Evolutionary conservation across 2,888 invertebrate species (phyloP), one percentile per base, ranked within the genome.

Genomic region (Synergus umbraculus): DNA sequence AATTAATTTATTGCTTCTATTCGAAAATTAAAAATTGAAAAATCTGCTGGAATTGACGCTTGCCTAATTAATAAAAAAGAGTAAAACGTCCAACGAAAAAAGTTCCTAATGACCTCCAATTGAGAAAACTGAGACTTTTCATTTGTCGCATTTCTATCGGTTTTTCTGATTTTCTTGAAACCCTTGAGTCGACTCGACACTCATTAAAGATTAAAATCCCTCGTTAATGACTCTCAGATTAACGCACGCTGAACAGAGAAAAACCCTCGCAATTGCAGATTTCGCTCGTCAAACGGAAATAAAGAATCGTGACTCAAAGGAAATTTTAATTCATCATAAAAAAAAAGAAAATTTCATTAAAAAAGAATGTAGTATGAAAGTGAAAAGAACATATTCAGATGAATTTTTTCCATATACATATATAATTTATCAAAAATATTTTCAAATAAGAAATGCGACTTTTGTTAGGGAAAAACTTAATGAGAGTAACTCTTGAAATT

Each of bases 171-270:
- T 69, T 49, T 54, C 73, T 54, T 37, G 54, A 49, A 37, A 73
- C 54, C n/a, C 54, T 73, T 12, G 10, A 54, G 41, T 5, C 37
- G 54, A 73, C 54, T 73, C 73, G 73, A 73, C 73, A 73, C 54
- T 73, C 73, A 81, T 83, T 83, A 82, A 82, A 79, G 84, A 84
- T 84, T 82, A 80, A 84, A 84, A 82, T 82, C 77, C 76, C 82
- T 82, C 82, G 81, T 81, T 82, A 83, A 81, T 83, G 78, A 83
- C 79, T 82, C 79, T 77, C 67, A 66, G 44, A 79, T 79, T 43
- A 44, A 66, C 54, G n/a, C 66, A 76, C 43, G 13, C 18, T 22
- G 41, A 22, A 43, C 29, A 63, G 43, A 58, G 37, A 73, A 63
- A 73, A 73, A 10, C 37, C 49, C n/a, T 10, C 37, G 29, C 15